These are phyloP conservation scores for Notechis scutatus DNA, from an alignment of 2,113 vertebrate species.

Conservation along the genomic window DNA sequence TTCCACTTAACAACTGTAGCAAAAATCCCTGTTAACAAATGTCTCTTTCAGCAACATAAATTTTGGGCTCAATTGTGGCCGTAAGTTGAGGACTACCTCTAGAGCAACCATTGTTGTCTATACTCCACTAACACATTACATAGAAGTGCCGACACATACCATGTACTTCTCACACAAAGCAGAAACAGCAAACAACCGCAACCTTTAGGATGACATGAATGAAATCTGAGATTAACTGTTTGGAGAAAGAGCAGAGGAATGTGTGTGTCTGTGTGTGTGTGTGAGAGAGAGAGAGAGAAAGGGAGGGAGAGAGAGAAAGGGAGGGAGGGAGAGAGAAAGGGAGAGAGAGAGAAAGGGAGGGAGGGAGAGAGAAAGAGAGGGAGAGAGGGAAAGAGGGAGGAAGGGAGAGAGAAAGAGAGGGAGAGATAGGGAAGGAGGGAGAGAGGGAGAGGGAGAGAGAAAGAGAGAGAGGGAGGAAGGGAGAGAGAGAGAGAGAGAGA, in stretches of 20 bases:
- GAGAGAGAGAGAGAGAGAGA: background rate
- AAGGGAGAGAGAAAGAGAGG: too few species aligned
- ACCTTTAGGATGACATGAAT: background rate
- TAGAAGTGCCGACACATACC: background rate
- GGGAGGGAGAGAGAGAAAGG: too few species aligned
- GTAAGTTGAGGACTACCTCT: background rate
- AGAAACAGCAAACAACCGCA: background rate
- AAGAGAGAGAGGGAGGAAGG: too few species aligned
- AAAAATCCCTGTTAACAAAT: background rate
- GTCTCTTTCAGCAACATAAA: background rate
- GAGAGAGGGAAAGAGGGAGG: too few species aligned
- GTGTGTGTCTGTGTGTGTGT: background rate
- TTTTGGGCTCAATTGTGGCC: background rate
- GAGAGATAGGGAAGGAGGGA: too few species aligned
- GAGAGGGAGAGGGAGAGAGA: background rate
- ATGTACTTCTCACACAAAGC: background rate
- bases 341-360: background rate
- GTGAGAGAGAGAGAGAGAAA: too few species aligned
- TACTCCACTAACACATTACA: background rate
- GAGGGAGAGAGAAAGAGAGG: background rate
- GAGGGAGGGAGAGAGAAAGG: too few species aligned
- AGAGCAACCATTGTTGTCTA: background rate
- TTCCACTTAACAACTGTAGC: background rate
- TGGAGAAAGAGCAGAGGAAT: background rate
- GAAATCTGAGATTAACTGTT: background rate